Evolutionary conservation across 2,888 invertebrate genomes (phyloP).

Genomic region (Heliothis peltigera): DNA sequence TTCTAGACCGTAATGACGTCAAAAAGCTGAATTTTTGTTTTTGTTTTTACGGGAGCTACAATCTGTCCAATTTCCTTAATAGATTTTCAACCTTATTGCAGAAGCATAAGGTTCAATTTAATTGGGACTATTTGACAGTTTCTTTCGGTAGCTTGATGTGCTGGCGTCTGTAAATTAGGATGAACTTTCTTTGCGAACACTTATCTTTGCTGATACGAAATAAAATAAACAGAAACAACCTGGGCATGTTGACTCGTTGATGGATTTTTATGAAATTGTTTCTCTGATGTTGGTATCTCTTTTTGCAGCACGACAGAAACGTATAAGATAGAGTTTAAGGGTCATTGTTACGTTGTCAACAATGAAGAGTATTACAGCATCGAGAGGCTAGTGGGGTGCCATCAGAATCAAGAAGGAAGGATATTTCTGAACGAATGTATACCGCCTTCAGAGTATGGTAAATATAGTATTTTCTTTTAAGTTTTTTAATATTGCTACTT

Average conservation of each 20-base stretch:
- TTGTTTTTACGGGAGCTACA: no score
- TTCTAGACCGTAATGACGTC: background rate
- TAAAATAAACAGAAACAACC: no score
- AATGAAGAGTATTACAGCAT: slow-evolving; percentile 91
- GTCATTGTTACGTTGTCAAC: slow-evolving; percentile 86
- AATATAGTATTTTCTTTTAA: background rate
- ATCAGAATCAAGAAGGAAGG: slow-evolving; percentile 90
- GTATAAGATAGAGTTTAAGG: slow-evolving; percentile 91
- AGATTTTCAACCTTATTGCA: no score
- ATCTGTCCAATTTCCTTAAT: no score
- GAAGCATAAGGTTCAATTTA: no score
- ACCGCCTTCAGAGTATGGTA: slow-evolving; percentile 96
- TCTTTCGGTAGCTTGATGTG: no score
- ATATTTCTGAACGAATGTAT: slow-evolving; percentile 93
- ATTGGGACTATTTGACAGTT: no score
- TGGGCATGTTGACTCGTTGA: no score
- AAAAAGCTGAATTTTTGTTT: background rate
- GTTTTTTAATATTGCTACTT: no score
- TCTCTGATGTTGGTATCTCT: slow-evolving; percentile 1
- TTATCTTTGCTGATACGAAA: no score
- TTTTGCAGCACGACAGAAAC: slow-evolving; percentile 91
- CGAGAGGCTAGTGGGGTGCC: slow-evolving; percentile 90
- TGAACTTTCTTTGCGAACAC: no score
- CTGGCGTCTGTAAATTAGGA: no score
- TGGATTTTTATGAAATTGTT: background rate